A percentile compares a stretch with the other conserved stretches of the same genome.
phyloP scores from a whole-genome alignment of 2,888 invertebrate species.

The Drosophila heteroneura region DNA sequence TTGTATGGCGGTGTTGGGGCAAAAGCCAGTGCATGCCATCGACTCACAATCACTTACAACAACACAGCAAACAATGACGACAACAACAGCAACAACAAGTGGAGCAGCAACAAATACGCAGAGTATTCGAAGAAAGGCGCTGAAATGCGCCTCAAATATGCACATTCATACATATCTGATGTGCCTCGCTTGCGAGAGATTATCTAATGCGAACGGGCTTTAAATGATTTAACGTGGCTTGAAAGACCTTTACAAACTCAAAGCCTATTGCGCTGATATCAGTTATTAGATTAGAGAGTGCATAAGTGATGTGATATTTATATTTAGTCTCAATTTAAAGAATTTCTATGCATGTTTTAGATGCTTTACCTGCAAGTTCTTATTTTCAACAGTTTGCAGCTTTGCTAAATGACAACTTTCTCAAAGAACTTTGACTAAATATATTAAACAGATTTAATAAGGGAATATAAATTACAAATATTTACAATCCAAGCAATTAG shows the following conservation, averaged over 20 bases:
- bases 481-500: neutral
- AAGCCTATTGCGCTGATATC: neutral
- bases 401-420: neutral
- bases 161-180: conserved; percentile 13
- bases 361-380: neutral
- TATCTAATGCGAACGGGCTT: conserved; percentile 35
- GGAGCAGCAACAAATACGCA: conserved; percentile 32
- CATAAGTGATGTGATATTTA: neutral
- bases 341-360: neutral
- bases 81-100: conserved; percentile 16
- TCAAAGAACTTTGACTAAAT: neutral
- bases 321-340: neutral
- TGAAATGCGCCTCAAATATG: conserved; percentile 40
- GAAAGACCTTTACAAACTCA: neutral
- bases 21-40: conserved; percentile 62
- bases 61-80: conserved; percentile 46
- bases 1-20: conserved; percentile 61
- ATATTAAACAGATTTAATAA: neutral
- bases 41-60: conserved; percentile 66
- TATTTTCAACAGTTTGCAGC: neutral
- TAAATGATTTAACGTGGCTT: conserved; percentile 20
- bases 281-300: neutral
- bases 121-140: conserved; percentile 47
- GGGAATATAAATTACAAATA: neutral
- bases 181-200: conserved; percentile 7